A percentile compares a stretch with the other conserved stretches of the same genome.
Evolutionary conservation across 1,140 invertebrate species (phyloP).

Genomic region (Pteromalus puparum): DNA sequence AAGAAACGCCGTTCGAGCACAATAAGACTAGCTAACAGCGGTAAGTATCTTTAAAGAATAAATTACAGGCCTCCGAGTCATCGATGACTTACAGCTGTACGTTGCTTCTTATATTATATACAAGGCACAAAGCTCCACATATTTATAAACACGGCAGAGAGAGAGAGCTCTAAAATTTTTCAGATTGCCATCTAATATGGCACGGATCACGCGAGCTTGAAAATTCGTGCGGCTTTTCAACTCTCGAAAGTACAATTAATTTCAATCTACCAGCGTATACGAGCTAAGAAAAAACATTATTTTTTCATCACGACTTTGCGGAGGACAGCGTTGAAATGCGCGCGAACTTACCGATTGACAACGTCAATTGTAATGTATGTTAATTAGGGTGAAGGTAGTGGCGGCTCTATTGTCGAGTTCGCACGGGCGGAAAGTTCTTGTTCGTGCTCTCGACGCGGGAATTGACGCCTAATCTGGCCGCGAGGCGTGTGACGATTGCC

Average conservation of each 20-base stretch:
- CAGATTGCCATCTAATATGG: background rate
- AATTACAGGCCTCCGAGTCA: background rate
- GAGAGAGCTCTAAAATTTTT: background rate
- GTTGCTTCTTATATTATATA: no score
- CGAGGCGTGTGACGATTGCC: background rate
- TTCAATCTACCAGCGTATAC: background rate
- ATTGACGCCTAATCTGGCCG: constrained; percentile 14
- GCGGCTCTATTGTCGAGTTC: background rate
- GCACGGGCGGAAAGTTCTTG: background rate
- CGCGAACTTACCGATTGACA: background rate
- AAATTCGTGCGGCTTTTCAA: background rate
- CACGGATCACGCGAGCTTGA: background rate
- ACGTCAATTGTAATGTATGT: constrained; percentile 23
- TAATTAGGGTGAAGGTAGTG: background rate
- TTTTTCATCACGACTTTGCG: background rate
- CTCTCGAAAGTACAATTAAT: background rate
- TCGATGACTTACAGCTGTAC: background rate
- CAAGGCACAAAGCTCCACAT: background rate
- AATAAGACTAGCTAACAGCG: background rate
- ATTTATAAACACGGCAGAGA: background rate
- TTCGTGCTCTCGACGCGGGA: background rate
- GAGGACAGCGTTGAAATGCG: background rate
- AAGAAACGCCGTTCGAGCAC: no score
- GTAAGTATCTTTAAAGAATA: background rate
- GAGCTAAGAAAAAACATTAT: background rate